Evolutionary conservation across 92 coral and sea anemone species (phyloP), one percentile per base, ranked within the genome.

Genomic region (Scolanthus callimorphus): DNA sequence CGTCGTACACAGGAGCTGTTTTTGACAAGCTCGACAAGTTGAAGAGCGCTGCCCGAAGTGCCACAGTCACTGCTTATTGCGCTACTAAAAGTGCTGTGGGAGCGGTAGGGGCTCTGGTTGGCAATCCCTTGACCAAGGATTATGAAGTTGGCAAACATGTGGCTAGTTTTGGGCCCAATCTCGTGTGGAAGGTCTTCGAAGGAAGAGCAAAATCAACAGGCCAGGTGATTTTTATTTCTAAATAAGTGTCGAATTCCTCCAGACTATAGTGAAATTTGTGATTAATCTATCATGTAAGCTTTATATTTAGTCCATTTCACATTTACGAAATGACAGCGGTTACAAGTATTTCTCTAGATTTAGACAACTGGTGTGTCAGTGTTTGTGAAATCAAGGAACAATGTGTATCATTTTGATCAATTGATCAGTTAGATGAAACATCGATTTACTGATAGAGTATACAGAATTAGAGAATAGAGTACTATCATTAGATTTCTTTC

Each of bases 91-190:
- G 78, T 46, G 98, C 91, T 15, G 91, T 85, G 0, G 92, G 95
- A 9, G 85, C 92, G 11, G 92, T 90, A 3, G 79, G 89, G 19
- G 86, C 98, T 3, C 70, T 92, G 21, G 78, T 92, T 30, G 98
- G 98, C 29, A 92, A 92, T 54, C 96, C 96, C 2, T 67, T 92
- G 24, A 83, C 94, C 13, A 85, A 90, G 51, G 98, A 92, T 39
- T 92, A 80, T 47, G 98, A 92, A 17, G 80, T 84, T 26, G 88
- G 85, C 12, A 67, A 72, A 27, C 99, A 94, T 63, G 80, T 85
- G 45, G 96, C 94, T 44, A 94, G 97, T 67, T 94, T 85, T 78
- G 99, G 99, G 6, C 99, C 99, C 1, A 90, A 90, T 64, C 60
- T 82, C 63, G 88, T 80, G 17, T 94, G 99, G 99, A 94, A 81